Evolutionary conservation across 1,140 invertebrate species (phyloP), one percentile per base, ranked within the genome.

Genomic region (Agraylea sexmaculata): DNA sequence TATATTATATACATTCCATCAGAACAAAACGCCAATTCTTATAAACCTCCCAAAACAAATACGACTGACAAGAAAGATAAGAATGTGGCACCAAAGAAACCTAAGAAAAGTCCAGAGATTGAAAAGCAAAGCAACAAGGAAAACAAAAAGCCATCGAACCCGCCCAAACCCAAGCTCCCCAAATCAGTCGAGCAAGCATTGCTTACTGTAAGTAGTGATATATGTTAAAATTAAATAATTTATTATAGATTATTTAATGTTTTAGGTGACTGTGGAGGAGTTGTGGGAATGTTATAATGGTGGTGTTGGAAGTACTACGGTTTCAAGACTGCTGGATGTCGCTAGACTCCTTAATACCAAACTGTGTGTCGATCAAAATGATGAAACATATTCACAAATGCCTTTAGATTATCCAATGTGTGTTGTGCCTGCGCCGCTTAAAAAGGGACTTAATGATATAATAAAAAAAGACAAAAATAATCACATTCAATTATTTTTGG

Each of bases 161-260:
- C 62, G 13, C 51, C 61, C 8, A 70, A 69, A 56, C 59, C 67
- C 1, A 78, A 79, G 53, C 62, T 60, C 37, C 73, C 75, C 15
- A 81, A 79, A 59, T 73, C 71, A 21, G 62, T 81, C 31, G 78
- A 80, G 53, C 73, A 69, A 53, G 77, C 75, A 16, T 55, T 82
- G 23, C 68, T 71, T 57, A 50, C 54, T 40, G 77, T 80, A 67
- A 62, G 63, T 59, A 36, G 45, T 39, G 35, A 29, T 28, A 20
- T 8, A 42, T n/a, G 16, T 35, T 5, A 33, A 38, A 25, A 35
- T 38, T 21, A 18, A 34, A 29, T 35, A 42, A 15, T 2, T 21
- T 10, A 28, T 34, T n/a, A 29, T 25, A 30, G 17, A 17, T 39
- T 42, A 47, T 15, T 41, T 28, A 13, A 48, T 25, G 45, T 64